A percentile compares a stretch with the other conserved stretches of the same genome.
phyloP scores from a whole-genome alignment of 2,113 vertebrate genomes.

The Mirounga angustirostris region DNA sequence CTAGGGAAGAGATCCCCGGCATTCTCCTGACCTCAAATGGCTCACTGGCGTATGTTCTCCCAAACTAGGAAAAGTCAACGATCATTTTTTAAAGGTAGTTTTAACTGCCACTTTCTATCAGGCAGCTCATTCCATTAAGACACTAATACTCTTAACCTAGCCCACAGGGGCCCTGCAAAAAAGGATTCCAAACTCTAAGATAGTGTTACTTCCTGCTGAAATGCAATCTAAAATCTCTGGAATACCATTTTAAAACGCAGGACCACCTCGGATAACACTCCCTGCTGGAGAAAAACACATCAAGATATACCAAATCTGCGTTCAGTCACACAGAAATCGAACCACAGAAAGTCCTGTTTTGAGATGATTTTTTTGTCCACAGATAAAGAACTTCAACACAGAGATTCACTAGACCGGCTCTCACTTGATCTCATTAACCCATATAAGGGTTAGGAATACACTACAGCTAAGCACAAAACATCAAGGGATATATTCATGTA shows the following conservation, averaged over 20 bases:
- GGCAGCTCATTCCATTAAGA: not conserved
- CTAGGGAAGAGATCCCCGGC: not conserved
- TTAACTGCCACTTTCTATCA: not conserved
- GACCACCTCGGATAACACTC: not conserved
- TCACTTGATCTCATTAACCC: not conserved
- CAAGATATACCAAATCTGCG: not conserved
- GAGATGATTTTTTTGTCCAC: not conserved
- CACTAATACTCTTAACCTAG: not conserved
- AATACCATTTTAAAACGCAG: not conserved
- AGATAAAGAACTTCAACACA: not conserved
- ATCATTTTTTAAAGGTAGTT: not conserved
- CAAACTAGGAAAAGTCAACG: fast-evolving
- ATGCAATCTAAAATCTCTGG: not conserved
- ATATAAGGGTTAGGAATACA: not conserved
- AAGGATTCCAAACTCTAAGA: not conserved
- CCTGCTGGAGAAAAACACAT: not conserved
- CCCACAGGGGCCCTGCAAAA: not conserved
- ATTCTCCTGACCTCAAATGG: not conserved
- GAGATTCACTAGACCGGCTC: not conserved
- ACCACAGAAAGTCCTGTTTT: not conserved
- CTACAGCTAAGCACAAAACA: not conserved
- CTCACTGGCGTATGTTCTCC: not conserved
- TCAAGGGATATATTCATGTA: not conserved
- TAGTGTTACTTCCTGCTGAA: not conserved
- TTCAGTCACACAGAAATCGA: not conserved